Base-by-base conservation (phyloP, 1,140 invertebrate genomes). In the Gonioctena quinquepunctata region DNA sequence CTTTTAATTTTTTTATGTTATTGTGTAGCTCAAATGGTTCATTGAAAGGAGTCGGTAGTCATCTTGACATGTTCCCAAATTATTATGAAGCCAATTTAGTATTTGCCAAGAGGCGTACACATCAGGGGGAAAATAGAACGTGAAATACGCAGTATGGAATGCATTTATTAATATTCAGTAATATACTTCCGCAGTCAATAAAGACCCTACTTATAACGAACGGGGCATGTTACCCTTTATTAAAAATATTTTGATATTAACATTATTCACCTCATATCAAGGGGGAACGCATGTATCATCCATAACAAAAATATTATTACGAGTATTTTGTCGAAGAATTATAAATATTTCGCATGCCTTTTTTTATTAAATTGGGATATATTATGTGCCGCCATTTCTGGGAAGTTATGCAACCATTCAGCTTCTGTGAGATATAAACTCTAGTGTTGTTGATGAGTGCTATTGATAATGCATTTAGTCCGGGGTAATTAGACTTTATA, bases 231-330 rank as follows among this genome's bases (percentile, higher is more conserved):
- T 66, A 65, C 69, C 66, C 69, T 71, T 67, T 71, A 71, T 71
- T 71, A 71, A 71, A 71, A 71, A 71, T 71, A 71, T 71, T 71
- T 71, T 28, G 48, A 23, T 71, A 71, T 71, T 71, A 66, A 62
- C 68, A 42, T 70, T 70, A 64, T 61, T 64, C 68, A 70, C 68
- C 68, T 70, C 26, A 33, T 59, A 64, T 63, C 28, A 22, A 13
- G 50, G 18, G 26, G 28, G 61, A n/a, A n/a, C 8, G 19, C 11
- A 13, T 52, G 18, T 23, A 42, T 60, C 21, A 23, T 56, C 18
- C 22, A 13, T 8, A 59, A 59, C 56, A 59, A 59, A 22, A 59
- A 25, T 25, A 25, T 59, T 25, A 25, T 25, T 59, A 23, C 26
- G 56, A 59, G n/a, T 11, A 26, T 25, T 25, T 25, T 19, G 8